Evolutionary conservation across 1,140 invertebrate species (phyloP).

Genomic region (Apolygus lucorum): DNA sequence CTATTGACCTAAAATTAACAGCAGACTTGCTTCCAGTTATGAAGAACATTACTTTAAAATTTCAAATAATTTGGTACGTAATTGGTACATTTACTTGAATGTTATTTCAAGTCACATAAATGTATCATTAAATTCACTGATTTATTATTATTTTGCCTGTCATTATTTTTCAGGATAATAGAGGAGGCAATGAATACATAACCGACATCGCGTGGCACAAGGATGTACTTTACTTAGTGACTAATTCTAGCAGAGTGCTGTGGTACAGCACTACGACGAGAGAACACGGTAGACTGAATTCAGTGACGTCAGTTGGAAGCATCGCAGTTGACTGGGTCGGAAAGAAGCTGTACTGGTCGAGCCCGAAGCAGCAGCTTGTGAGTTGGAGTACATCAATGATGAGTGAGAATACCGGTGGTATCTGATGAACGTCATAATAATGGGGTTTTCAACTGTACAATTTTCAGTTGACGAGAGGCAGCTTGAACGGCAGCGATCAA

Average conservation of each 20-base stretch:
- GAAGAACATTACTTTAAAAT: too few species aligned
- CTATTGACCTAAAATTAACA: too few species aligned
- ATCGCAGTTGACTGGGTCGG: constrained; percentile 84
- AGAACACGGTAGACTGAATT: constrained; percentile 45
- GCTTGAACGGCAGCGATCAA: constrained; percentile 54
- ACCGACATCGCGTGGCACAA: constrained; percentile 59
- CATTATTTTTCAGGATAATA: constrained; percentile 28
- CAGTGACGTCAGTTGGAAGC: constrained; percentile 61
- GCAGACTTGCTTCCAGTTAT: too few species aligned
- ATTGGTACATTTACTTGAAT: too few species aligned
- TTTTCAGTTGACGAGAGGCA: constrained; percentile 44
- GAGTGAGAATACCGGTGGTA: too few species aligned
- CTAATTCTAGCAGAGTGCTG: constrained; percentile 59
- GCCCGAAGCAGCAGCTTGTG: constrained; percentile 69
- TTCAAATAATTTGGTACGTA: too few species aligned
- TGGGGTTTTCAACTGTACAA: constrained; percentile 12
- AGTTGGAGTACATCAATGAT: constrained; percentile 37
- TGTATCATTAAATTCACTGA: too few species aligned
- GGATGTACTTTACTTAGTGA: constrained; percentile 60
- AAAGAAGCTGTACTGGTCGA: constrained; percentile 81
- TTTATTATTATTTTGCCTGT: background rate
- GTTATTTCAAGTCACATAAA: too few species aligned
- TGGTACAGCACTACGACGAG: constrained; percentile 58
- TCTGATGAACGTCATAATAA: constrained; percentile 10
- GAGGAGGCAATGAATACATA: constrained; percentile 44